phyloP scores from a whole-genome alignment of 2,113 vertebrate genomes.

The Saccopteryx leptura region DNA sequence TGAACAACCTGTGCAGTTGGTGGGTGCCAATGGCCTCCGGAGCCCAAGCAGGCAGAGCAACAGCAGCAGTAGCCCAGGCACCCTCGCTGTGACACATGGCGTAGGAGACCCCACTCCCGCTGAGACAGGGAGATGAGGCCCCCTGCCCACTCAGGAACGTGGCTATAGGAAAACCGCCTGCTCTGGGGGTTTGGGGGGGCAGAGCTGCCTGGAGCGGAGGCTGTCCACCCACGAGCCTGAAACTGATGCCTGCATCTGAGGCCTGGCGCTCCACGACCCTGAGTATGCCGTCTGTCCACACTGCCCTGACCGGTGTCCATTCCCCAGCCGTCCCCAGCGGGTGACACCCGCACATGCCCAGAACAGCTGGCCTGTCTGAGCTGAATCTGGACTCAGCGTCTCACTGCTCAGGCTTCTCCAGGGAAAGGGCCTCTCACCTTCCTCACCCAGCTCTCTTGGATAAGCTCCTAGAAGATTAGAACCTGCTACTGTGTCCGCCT shows the following conservation, averaged over 20 bases:
- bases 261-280: background rate
- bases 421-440: background rate
- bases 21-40: background rate
- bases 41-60: background rate
- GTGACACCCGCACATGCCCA: rapidly evolving
- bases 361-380: background rate
- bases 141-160: background rate
- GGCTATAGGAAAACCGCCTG: background rate
- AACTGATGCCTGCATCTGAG: background rate
- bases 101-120: background rate
- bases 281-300: background rate
- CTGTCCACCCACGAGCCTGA: too few species aligned
- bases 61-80: background rate
- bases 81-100: background rate
- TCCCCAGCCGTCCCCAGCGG: background rate
- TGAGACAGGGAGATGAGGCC: background rate
- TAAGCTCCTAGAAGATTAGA: background rate
- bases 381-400: background rate
- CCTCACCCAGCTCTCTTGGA: background rate
- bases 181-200: background rate
- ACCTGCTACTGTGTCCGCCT: too few species aligned
- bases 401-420: background rate
- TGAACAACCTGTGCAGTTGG: background rate
- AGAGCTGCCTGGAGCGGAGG: background rate
- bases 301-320: too few species aligned